Base-by-base conservation (phyloP, 2,888 invertebrate species). In the Venustoraphidia nigricollis region DNA sequence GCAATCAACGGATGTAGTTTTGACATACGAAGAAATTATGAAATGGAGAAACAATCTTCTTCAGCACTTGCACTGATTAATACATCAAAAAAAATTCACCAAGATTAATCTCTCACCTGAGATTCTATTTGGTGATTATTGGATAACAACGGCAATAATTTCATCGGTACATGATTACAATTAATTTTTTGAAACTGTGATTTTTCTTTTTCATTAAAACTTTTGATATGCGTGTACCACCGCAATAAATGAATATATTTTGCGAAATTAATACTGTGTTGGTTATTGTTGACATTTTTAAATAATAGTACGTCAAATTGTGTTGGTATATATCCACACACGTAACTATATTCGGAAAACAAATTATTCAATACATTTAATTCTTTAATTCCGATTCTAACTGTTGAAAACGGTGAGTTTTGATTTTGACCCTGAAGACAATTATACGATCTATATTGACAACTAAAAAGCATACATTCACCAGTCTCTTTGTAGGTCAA, bases 141-240 rank as follows among this genome's bases (percentile, higher is more conserved):
- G 13, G 13, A 40, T 11, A 40, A 13, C 13, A 27, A 27, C 27
- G 27, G 27, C 27, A 27, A 27, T 27, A 27, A 27, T 27, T 27
- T 6, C 27, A 6, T 27, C 27, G 27, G 27, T 27, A 27, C 6
- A 5, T 27, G 27, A 6, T 3, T 6, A 27, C 5, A 27, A 27
- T 27, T 27, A 27, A 27, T 27, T 27, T 27, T 27, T 27, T 27
- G 64, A 57, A 77, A 75, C 53, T 62, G 58, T 52, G 59, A 60
- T 59, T 67, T 66, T 60, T 79, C 76, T 51, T 62, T 61, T 53
- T 63, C 63, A 60, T 66, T 68, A 64, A 73, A 79, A 66, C 76
- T 78, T 64, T 68, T 62, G 64, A 79, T 73, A 65, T 79, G 76
- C 62, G 67, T 62, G 64, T 70, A 73, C 79, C 79, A 79, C 64